Evolutionary conservation across 1,140 invertebrate genomes (phyloP).

Genomic region (Ganaspis sp.): DNA sequence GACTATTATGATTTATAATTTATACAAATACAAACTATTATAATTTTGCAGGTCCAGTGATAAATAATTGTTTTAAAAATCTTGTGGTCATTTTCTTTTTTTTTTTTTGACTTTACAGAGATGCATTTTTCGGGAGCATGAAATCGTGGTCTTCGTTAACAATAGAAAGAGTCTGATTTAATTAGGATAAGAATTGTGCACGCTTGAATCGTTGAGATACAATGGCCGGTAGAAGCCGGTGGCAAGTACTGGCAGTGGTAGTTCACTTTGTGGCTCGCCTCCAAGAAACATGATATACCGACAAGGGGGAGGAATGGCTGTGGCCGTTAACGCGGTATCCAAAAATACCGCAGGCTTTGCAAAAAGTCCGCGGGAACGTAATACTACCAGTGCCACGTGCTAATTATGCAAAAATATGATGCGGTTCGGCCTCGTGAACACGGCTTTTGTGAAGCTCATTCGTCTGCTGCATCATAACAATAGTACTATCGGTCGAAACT

Average conservation of each 20-base stretch:
- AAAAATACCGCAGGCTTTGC: slow-evolving; percentile 72
- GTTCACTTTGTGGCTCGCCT: slow-evolving; percentile 64
- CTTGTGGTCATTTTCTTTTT: too few relatives aligned
- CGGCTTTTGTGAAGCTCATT: slow-evolving; percentile 59
- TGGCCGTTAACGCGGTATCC: slow-evolving; percentile 67
- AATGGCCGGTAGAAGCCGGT: slow-evolving; percentile 6
- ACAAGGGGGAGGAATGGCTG: slow-evolving; percentile 50
- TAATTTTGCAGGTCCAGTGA: too few relatives aligned
- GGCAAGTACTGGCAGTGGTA: slow-evolving; percentile 8
- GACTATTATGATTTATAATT: too few relatives aligned
- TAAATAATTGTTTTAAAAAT: too few relatives aligned
- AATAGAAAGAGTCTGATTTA: slow-evolving; percentile 51
- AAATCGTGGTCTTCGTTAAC: slow-evolving; percentile 36
- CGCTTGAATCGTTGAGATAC: background rate
- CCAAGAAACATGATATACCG: slow-evolving; percentile 75
- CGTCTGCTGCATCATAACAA: background rate
- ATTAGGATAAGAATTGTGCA: slow-evolving; percentile 60
- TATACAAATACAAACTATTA: too few relatives aligned
- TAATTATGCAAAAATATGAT: slow-evolving; percentile 77
- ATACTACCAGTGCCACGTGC: slow-evolving; percentile 70
- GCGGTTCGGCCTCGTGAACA: slow-evolving; percentile 62
- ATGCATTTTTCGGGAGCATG: background rate
- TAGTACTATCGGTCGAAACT: background rate
- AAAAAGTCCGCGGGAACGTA: slow-evolving; percentile 75
- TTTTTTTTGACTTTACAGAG: background rate